Base-by-base conservation (phyloP, 2,113 vertebrate genomes). In the Thunnus thynnus region DNA sequence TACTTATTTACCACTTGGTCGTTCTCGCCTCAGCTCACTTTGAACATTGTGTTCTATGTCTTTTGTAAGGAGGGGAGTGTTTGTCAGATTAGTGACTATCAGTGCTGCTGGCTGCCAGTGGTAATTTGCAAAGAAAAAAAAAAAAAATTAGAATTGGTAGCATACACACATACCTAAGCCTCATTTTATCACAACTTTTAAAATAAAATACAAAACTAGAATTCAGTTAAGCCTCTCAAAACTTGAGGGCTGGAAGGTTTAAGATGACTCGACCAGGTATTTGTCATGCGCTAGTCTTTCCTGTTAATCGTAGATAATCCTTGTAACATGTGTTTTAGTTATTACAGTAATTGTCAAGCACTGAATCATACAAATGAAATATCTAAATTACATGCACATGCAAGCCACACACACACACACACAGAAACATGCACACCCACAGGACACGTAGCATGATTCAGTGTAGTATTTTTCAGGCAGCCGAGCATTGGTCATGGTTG, bases 401-500 rank as follows among this genome's bases (percentile, higher is more conserved):
- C 7, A 64, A 75, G 41, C 48, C 82, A 64, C 22, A 4, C 27
- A 30, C 27, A 30, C 22, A 81, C 50, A 47, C 16, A 73, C 22
- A 66, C 44, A 56, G 3, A 56, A 36, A 66, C 13, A 68, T n/a
- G 22, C 25, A 66, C 30, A 68, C 50, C 55, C 60, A 64, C 7
- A 64, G 10, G 0, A 36, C 52, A 46, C 5, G 13, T 44, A 12
- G 8, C 36, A 8, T 41, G 36, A 41, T 41, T 41, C 36, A 10
- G 36, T 41, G 7, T 41, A 41, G 17, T 55, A 57, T 78, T 70
- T 71, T 82, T 30, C 56, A 66, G 41, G 51, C 67, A 74, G 71
- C 60, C 50, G 30, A 8, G 44, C 50, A 27, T 67, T 78, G 72
- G 60, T 80, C 84, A 73, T 65, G 68, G 78, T 25, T 84, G 58